A percentile compares a stretch with the other conserved stretches of the same genome.
Evolutionary conservation across 2,113 vertebrate genomes (phyloP).

Genomic region (Caranx ignobilis): DNA sequence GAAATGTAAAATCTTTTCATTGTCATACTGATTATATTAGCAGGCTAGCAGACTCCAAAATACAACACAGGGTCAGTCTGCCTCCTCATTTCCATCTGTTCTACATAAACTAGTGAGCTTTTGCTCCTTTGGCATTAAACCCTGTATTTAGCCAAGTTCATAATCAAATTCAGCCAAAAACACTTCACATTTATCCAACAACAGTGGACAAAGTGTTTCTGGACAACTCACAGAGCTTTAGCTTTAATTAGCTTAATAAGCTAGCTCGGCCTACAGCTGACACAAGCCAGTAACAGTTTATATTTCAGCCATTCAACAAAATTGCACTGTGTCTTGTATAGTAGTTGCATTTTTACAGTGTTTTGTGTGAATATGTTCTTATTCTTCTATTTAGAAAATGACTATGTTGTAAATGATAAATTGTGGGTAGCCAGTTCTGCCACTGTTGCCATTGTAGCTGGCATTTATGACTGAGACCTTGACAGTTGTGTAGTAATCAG

Average conservation of each 20-base stretch:
- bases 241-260: neutral
- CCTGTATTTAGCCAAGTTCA: neutral
- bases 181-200: neutral
- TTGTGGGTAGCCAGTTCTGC: too few relatives aligned
- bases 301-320: too few relatives aligned
- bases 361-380: too few relatives aligned
- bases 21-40: too few relatives aligned
- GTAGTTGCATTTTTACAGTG: too few relatives aligned
- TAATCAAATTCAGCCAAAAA: neutral
- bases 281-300: neutral
- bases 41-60: too few relatives aligned
- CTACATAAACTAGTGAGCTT: neutral
- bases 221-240: neutral
- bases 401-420: too few relatives aligned
- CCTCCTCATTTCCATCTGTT: neutral
- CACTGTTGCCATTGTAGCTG: neutral
- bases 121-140: neutral
- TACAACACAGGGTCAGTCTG: too few relatives aligned
- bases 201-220: neutral
- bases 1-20: too few relatives aligned
- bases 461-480: conserved; percentile 4
- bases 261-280: neutral
- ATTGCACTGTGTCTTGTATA: too few relatives aligned
- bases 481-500: neutral
- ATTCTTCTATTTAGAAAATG: too few relatives aligned